These are phyloP conservation scores for Papilio polytes DNA, from an alignment of 1,140 invertebrate genomes.

Conservation along the genomic window DNA sequence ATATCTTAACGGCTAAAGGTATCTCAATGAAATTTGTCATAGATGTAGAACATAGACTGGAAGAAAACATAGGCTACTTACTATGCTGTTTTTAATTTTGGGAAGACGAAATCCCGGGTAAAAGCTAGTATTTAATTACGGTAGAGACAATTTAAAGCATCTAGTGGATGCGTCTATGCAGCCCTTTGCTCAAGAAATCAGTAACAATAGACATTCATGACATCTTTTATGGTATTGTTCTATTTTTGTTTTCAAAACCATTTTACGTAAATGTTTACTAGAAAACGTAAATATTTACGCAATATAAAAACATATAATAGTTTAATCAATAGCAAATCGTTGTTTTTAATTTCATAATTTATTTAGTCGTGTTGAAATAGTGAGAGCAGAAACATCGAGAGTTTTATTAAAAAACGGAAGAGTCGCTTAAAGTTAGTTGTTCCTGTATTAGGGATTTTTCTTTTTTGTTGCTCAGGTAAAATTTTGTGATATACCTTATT, in stretches of 20 bases:
- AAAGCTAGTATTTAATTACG: no score
- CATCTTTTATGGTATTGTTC: conserved; percentile 12
- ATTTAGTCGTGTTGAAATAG: conserved; percentile 19
- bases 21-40: no score
- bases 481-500: no score
- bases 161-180: not conserved
- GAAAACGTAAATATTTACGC: conserved; percentile 15
- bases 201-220: conserved; percentile 22
- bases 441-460: not conserved
- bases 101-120: no score
- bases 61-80: no score
- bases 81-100: no score
- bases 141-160: not conserved
- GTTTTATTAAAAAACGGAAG: not conserved
- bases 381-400: not conserved
- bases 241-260: conserved; percentile 3
- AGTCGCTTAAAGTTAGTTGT: not conserved
- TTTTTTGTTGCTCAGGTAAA: no score
- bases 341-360: conserved; percentile 29
- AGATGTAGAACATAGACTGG: no score
- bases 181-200: conserved; percentile 15
- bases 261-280: conserved; percentile 1
- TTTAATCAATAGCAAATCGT: not conserved
- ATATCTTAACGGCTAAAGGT: no score
- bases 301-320: conserved; percentile 9